phyloP scores from a whole-genome alignment of 2,113 vertebrate genomes.

The Atlantisia rogersi region DNA sequence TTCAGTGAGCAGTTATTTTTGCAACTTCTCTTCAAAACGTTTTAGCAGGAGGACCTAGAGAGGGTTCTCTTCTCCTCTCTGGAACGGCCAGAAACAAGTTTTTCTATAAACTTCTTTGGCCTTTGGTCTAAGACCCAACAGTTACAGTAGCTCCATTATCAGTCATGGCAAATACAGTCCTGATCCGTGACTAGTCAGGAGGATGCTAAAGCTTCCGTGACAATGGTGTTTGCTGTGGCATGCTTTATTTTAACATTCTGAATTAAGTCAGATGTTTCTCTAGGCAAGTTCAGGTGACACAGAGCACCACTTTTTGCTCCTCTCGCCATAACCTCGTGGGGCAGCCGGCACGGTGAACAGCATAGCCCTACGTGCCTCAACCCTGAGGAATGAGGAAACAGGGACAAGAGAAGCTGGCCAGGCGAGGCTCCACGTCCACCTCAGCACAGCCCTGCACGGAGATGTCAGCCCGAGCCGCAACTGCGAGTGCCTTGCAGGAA shows the following conservation, averaged over 20 bases:
- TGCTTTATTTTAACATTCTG: background rate
- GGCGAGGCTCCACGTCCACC: background rate
- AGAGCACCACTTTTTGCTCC: fast-evolving
- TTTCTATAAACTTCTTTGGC: background rate
- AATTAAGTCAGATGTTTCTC: fast-evolving
- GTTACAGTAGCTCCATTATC: fast-evolving
- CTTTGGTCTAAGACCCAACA: background rate
- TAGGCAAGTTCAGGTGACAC: background rate
- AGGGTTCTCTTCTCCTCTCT: background rate
- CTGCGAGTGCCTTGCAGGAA: fast-evolving
- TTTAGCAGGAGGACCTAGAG: background rate
- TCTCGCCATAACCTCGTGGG: background rate
- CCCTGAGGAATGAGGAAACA: background rate
- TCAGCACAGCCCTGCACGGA: background rate
- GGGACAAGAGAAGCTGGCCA: background rate
- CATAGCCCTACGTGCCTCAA: background rate
- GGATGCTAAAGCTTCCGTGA: background rate
- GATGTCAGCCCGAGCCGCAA: fast-evolving
- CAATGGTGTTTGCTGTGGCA: background rate
- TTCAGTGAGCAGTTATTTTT: background rate
- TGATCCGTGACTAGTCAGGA: background rate
- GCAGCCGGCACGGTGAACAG: fast-evolving
- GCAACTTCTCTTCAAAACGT: background rate
- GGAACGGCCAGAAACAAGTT: background rate
- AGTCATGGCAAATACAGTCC: background rate